Evolutionary conservation across 2,113 vertebrate genomes (phyloP).

Genomic region (Xerus inauris): DNA sequence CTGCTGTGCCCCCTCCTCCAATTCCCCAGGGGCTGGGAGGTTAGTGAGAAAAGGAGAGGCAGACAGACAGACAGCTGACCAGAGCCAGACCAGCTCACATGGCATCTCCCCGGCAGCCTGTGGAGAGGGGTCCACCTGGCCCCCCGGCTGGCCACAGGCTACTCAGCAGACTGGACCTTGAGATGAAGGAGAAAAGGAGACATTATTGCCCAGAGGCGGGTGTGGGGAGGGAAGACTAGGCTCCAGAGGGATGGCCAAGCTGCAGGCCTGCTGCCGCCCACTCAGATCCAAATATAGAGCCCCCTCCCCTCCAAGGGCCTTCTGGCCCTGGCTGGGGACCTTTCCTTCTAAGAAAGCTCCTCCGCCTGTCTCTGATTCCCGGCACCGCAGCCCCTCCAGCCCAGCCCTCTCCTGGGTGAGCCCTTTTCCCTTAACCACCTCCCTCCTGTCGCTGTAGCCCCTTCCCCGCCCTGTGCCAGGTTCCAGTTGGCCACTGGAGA

Average conservation of each 20-base stretch:
- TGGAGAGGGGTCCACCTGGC: slow-evolving; percentile 82
- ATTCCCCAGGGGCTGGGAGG: slow-evolving; percentile 50
- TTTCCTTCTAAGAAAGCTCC: neutral
- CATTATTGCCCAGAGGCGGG: slow-evolving; percentile 76
- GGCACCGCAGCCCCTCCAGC: neutral
- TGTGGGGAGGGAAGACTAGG: neutral
- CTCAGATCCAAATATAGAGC: neutral
- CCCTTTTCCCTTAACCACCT: neutral
- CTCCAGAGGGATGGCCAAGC: neutral
- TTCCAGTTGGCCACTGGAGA: neutral
- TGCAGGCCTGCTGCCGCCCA: neutral
- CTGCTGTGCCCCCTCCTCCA: slow-evolving; percentile 61
- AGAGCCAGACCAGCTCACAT: slow-evolving; percentile 83
- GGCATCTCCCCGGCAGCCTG: slow-evolving; percentile 80
- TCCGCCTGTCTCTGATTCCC: neutral
- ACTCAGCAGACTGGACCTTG: slow-evolving; percentile 90
- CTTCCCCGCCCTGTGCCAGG: neutral
- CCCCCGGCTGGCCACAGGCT: slow-evolving; percentile 85
- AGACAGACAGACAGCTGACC: slow-evolving; percentile 65
- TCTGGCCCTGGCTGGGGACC: neutral
- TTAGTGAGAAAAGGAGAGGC: slow-evolving; percentile 83
- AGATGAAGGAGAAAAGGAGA: slow-evolving; percentile 91
- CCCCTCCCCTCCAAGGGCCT: neutral
- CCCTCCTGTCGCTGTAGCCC: neutral
- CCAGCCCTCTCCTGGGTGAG: too few relatives aligned